Base-by-base conservation (phyloP, 1,140 invertebrate genomes). In the Drosophila trapezifrons region DNA sequence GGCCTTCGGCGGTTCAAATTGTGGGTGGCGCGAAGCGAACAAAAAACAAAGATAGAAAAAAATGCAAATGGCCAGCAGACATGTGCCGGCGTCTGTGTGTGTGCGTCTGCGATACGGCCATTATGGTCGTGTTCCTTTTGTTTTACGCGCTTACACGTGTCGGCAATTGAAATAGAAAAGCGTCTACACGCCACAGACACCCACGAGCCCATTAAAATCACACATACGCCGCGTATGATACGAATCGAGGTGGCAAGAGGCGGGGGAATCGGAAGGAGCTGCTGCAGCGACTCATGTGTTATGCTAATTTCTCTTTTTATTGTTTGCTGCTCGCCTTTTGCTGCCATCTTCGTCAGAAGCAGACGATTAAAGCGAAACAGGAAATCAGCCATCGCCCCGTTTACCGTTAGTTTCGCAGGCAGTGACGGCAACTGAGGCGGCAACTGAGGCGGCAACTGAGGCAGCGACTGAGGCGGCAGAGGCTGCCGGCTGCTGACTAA, bases 221-320 rank as follows among this genome's bases (percentile, higher is more conserved):
- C 59, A 67, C 80, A 82, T 56, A 66, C 49, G 49, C 49, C 49
- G 0, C 49, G 49, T 52, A 35, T 52, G 29, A 35, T 52, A n/a
- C 45, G 43, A 45, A 43, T 22, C 54, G 15, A 10, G n/a, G 20
- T 29, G 35, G 25, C 2, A 8, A 18, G 51, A 38, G 12, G 3
- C 9, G 38, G 29, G 46, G 45, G 12, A 27, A 35, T 52, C 17
- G 29, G 43, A 27, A 43, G 29, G 40, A 40, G 55, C 45, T 46
- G 63, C 13, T 52, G 51, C 57, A 58, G 40, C 57, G 38, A 51
- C 40, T 77, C 76, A 83, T 89, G 80, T 74, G 79, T 83, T 87
- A 87, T 87, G 83, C 80, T 89, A 87, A 87, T 87, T 87, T 83
- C 65, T 69, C 56, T 76, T 83, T 52, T 79, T 80, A 83, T 85